Evolutionary conservation across 53 echinoderm and acorn worm genomes (phyloP).

Genomic region (Echinometra lucunter): DNA sequence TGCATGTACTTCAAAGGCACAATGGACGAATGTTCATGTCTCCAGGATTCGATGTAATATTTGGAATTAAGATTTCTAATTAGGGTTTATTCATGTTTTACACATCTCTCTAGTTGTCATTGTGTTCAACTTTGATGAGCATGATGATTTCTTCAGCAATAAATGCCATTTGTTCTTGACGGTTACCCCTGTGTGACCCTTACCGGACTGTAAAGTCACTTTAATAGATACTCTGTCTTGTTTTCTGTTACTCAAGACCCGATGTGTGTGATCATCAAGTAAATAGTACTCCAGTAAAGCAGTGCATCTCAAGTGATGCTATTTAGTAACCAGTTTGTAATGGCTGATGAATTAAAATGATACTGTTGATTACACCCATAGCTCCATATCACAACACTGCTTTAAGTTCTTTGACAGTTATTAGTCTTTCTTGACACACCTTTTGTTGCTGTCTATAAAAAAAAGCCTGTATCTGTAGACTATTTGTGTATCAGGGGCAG

Average conservation of each 20-base stretch:
- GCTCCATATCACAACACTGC: neutral
- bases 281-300: neutral
- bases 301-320: neutral
- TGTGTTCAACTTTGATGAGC: neutral
- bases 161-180: neutral
- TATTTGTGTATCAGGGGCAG: neutral
- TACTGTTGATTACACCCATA: neutral
- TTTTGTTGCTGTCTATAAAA: neutral
- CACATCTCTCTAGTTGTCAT: no score
- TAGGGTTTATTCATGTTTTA: no score
- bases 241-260: neutral
- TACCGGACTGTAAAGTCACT: neutral
- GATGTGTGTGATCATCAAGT: neutral
- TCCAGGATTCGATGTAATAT: no score
- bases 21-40: no score
- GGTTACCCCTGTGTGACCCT: neutral
- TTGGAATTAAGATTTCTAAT: no score
- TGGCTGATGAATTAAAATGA: neutral
- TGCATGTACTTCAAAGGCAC: no score
- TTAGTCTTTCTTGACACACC: neutral
- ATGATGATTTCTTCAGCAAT: neutral
- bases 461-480: neutral
- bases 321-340: neutral
- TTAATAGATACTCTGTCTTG: neutral
- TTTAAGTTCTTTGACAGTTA: neutral